phyloP scores from a whole-genome alignment of 1,140 invertebrate genomes.

The Halyomorpha halys region DNA sequence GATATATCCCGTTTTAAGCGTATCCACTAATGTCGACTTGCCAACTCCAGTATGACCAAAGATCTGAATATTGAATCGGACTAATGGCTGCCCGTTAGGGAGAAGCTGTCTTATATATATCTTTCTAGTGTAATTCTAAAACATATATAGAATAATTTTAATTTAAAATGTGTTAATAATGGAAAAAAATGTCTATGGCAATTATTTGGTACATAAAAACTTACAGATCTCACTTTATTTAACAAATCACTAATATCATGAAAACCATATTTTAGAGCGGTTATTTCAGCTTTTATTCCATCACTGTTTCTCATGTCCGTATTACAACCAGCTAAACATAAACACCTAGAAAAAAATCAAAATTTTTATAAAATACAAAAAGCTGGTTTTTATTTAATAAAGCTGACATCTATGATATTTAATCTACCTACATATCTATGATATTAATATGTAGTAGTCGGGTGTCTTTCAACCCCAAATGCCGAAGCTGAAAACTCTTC shows the following conservation, averaged over 20 bases:
- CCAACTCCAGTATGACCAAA: slow-evolving; percentile 68
- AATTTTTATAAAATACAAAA: no score
- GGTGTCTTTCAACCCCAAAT: no score
- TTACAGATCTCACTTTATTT: slow-evolving; percentile 55
- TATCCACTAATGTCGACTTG: slow-evolving; percentile 62
- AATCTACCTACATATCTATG: no score
- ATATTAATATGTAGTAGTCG: no score
- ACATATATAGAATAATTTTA: slow-evolving; percentile 10
- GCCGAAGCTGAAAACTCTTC: no score
- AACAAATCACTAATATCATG: slow-evolving; percentile 62
- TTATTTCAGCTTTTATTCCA: slow-evolving; percentile 69
- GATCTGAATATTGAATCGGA: slow-evolving; percentile 61
- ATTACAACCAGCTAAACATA: slow-evolving; percentile 62
- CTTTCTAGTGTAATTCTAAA: slow-evolving; percentile 44
- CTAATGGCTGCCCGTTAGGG: slow-evolving; percentile 49
- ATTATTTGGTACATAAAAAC: slow-evolving; percentile 31
- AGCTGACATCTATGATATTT: no score
- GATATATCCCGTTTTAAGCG: slow-evolving; percentile 57
- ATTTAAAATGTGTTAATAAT: background rate
- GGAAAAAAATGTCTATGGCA: background rate
- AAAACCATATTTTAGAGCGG: slow-evolving; percentile 67
- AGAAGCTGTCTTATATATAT: slow-evolving; percentile 60
- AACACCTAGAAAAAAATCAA: slow-evolving; percentile 41
- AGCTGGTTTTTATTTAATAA: no score
- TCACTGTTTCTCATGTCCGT: slow-evolving; percentile 56